Evolutionary conservation across 1,140 invertebrate species (phyloP).

Genomic region (Drosophila nannoptera): DNA sequence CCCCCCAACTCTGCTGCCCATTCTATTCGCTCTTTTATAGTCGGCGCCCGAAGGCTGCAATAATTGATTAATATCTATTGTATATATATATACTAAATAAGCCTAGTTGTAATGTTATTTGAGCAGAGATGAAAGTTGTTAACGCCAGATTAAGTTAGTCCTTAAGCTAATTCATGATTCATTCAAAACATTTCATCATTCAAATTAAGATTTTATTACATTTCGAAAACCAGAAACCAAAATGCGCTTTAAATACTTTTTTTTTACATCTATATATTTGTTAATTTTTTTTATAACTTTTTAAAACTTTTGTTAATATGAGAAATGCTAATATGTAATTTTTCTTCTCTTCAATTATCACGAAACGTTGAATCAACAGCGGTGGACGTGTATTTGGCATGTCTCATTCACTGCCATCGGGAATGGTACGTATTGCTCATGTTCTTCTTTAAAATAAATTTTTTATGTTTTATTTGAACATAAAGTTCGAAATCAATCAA

Average conservation of each 20-base stretch:
- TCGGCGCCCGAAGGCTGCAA: constrained; percentile 12
- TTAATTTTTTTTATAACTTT: not conserved
- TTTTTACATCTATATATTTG: constrained; percentile 9
- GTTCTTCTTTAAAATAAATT: constrained; percentile 39
- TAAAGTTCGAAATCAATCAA: constrained; percentile 48
- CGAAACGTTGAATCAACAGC: constrained; percentile 47
- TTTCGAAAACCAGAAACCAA: constrained; percentile 30
- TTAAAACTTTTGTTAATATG: constrained; percentile 44
- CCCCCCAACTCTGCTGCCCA: not conserved
- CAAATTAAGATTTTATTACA: not conserved
- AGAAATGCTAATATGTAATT: constrained; percentile 47
- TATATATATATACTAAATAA: constrained; percentile 3
- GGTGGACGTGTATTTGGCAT: constrained; percentile 79
- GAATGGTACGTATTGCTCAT: constrained; percentile 74
- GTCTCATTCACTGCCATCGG: constrained; percentile 78
- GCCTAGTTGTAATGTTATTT: not conserved
- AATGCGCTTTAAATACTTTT: constrained; percentile 66
- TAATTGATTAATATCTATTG: not conserved
- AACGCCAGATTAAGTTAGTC: constrained; percentile 29
- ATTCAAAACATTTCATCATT: constrained; percentile 20
- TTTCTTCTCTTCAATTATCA: constrained; percentile 33
- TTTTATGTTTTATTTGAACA: constrained; percentile 45
- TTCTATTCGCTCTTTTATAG: constrained; percentile 1
- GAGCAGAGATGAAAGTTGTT: not conserved
- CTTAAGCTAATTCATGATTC: constrained; percentile 30